Conservation (phyloP, 1,140 invertebrate species). For the Heliothis virescens region DNA sequence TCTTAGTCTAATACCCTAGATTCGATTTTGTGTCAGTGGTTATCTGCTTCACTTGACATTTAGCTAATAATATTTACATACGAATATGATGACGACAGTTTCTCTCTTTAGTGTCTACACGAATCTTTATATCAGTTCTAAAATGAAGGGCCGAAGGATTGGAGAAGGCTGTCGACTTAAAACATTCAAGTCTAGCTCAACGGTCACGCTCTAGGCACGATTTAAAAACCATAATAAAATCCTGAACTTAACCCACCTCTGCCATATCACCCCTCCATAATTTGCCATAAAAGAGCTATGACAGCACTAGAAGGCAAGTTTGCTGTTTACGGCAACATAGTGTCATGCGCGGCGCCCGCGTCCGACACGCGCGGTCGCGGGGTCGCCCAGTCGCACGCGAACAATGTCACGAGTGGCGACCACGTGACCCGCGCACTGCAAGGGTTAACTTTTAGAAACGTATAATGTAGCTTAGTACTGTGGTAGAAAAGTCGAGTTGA, state of each 20-base stretch:
- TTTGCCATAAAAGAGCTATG: constrained; percentile 1
- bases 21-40: no score
- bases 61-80: no score
- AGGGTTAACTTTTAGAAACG: constrained; percentile 15
- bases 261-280: not conserved
- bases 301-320: not conserved
- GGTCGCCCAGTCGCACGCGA: constrained; percentile 24
- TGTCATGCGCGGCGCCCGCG: constrained; percentile 27
- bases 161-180: no score
- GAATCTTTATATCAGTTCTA: not conserved
- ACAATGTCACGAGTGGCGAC: constrained; percentile 22
- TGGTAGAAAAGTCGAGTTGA: not conserved
- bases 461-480: not conserved
- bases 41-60: no score
- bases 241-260: not conserved
- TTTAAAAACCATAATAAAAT: no score
- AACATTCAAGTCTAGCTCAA: not conserved
- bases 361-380: constrained; percentile 2
- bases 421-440: constrained; percentile 17
- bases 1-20: no score
- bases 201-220: not conserved
- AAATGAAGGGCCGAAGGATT: no score
- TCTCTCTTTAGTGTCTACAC: not conserved
- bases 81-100: no score
- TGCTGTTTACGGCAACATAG: constrained; percentile 14